Evolutionary conservation across 2,888 invertebrate genomes (phyloP).

Genomic region (Eristalinus aeneus): DNA sequence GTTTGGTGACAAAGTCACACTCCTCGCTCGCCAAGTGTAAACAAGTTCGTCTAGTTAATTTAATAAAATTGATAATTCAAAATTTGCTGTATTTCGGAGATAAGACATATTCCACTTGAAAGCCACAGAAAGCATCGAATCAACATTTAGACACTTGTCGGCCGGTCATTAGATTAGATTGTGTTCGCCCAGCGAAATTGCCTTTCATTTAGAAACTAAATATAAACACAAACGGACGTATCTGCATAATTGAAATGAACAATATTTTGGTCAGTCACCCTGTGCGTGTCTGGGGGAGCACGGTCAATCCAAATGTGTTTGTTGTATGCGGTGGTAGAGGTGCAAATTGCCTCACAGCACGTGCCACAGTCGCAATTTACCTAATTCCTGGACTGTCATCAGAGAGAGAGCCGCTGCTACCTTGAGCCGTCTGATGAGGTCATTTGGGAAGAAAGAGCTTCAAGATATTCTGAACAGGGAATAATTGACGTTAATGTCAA

Average conservation of each 20-base stretch:
- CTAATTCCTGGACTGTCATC: neutral
- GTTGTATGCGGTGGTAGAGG: neutral
- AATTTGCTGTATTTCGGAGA: neutral
- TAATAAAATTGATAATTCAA: neutral
- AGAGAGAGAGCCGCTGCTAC: neutral
- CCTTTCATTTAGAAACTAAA: neutral
- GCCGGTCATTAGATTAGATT: neutral
- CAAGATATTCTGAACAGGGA: neutral
- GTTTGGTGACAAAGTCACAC: neutral
- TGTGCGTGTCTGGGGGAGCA: neutral
- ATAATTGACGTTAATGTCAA: neutral
- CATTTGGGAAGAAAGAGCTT: neutral
- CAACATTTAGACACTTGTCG: neutral
- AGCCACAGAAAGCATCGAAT: neutral
- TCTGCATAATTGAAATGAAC: neutral
- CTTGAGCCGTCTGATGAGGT: neutral
- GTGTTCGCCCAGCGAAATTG: neutral
- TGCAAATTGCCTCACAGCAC: slow-evolving; percentile 20
- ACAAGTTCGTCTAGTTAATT: neutral
- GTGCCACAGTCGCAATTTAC: neutral
- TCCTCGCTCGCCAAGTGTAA: neutral
- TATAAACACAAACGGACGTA: neutral
- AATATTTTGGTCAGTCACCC: slow-evolving; percentile 33
- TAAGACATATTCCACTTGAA: neutral
- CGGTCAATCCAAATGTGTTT: neutral